These are phyloP conservation scores for Paralichthys olivaceus DNA, from an alignment of 2,113 vertebrate species.

Conservation along the genomic window DNA sequence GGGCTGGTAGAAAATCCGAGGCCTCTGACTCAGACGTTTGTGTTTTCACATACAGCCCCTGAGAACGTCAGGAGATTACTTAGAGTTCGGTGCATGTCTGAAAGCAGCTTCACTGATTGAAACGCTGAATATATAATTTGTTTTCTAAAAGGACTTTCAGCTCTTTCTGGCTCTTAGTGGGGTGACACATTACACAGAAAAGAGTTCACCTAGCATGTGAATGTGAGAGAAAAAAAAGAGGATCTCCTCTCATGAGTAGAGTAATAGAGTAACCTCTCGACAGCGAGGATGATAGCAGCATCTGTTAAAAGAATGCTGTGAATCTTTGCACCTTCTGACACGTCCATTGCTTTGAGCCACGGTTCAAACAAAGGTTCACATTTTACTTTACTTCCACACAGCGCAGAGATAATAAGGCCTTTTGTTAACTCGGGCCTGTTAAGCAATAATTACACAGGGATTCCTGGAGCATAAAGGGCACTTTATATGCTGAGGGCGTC, in stretches of 20 bases:
- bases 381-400: conserved; percentile 52
- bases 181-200: not conserved
- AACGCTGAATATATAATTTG: not conserved
- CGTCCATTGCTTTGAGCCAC: conserved; percentile 74
- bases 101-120: not conserved
- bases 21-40: too few species aligned
- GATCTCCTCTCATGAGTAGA: conserved; percentile 4
- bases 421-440: conserved; percentile 73
- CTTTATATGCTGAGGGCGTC: conserved; percentile 55
- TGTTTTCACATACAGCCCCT: too few species aligned
- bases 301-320: conserved; percentile 33
- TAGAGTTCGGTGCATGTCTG: too few species aligned
- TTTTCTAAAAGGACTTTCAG: not conserved
- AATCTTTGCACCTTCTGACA: conserved; percentile 46
- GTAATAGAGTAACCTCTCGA: not conserved
- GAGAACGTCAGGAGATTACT: too few species aligned
- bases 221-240: conserved; percentile 5
- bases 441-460: conserved; percentile 74
- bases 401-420: conserved; percentile 67
- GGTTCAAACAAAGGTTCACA: conserved; percentile 76
- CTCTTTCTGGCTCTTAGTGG: not conserved
- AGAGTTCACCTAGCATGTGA: not conserved
- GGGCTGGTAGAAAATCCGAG: too few species aligned
- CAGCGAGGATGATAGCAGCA: conserved; percentile 11
- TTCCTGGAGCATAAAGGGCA: conserved; percentile 67